phyloP scores from a whole-genome alignment of 2,888 invertebrate genomes.

The Sepiola atlantica region DNA sequence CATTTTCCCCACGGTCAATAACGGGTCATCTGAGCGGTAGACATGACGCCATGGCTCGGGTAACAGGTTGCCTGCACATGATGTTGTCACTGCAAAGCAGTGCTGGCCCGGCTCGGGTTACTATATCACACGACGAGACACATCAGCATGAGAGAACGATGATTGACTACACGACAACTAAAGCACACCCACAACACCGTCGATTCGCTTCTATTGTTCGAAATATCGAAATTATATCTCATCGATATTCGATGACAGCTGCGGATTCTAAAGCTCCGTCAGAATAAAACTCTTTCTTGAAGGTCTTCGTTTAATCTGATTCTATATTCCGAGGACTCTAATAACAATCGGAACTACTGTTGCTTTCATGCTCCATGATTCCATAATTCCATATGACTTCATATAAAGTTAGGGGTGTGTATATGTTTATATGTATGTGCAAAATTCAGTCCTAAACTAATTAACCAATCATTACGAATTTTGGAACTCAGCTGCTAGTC shows the following conservation, averaged over 20 bases:
- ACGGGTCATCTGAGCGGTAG: not conserved
- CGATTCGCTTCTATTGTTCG: not conserved
- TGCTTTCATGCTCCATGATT: too few species aligned
- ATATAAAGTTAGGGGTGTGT: too few species aligned
- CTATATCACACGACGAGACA: slow-evolving; percentile 7
- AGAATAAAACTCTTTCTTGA: not conserved
- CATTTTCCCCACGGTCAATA: slow-evolving; percentile 32
- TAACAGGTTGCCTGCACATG: not conserved
- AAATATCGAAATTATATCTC: not conserved
- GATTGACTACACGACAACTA: not conserved
- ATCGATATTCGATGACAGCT: not conserved
- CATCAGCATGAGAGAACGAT: not conserved
- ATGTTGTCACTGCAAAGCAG: not conserved
- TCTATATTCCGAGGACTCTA: too few species aligned
- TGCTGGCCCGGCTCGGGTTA: not conserved
- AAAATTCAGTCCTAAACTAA: too few species aligned
- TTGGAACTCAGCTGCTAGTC: too few species aligned
- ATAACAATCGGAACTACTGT: too few species aligned
- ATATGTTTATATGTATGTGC: too few species aligned
- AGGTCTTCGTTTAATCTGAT: not conserved
- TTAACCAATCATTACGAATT: too few species aligned
- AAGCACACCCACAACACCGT: not conserved
- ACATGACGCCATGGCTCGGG: not conserved
- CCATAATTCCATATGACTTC: too few species aligned
- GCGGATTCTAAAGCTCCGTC: not conserved